These are phyloP conservation scores for Drosophila mulleri DNA, from an alignment of 2,888 invertebrate species.

Conservation along the genomic window DNA sequence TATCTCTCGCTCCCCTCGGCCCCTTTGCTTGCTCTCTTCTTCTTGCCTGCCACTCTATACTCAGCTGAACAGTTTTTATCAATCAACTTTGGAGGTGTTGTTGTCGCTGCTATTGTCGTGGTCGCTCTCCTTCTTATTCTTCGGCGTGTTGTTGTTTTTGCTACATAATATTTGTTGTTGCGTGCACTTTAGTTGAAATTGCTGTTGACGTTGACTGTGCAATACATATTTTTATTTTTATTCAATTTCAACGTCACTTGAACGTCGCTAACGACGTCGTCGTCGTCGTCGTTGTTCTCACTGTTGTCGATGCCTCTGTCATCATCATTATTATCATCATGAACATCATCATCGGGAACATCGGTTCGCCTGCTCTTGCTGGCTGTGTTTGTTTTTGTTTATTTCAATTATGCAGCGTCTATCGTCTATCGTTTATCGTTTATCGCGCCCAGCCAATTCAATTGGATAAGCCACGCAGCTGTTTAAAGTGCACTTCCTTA, in stretches of 20 bases:
- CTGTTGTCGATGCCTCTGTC: constrained; percentile 3
- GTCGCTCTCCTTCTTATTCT: constrained; percentile 34
- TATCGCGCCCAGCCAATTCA: constrained; percentile 48
- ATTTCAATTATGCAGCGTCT: constrained; percentile 70
- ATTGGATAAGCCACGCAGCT: constrained; percentile 72
- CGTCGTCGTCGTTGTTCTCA: constrained; percentile 17
- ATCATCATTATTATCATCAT: constrained; percentile 33
- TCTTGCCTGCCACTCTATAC: constrained; percentile 58
- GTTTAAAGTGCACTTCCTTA: constrained; percentile 74
- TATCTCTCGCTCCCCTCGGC: neutral
- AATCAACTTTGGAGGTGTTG: constrained; percentile 78
- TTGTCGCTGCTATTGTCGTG: constrained; percentile 52
- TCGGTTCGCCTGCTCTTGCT: constrained; percentile 9
- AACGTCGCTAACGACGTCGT: constrained; percentile 52
- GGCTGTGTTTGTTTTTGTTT: constrained; percentile 26
- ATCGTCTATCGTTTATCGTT: constrained; percentile 50
- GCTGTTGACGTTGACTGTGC: constrained; percentile 71
- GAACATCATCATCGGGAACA: constrained; percentile 14
- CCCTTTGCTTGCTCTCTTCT: constrained; percentile 31
- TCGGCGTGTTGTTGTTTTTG: constrained; percentile 27
- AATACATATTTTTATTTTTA: constrained; percentile 66
- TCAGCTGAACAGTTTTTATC: constrained; percentile 71
- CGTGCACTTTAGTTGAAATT: constrained; percentile 79
- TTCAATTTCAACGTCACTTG: constrained; percentile 73
- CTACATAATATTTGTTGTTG: constrained; percentile 59